A percentile compares a stretch with the other conserved stretches of the same genome.
Evolutionary conservation across 2,888 invertebrate genomes (phyloP).

Genomic region (Strigamia crassipes): DNA sequence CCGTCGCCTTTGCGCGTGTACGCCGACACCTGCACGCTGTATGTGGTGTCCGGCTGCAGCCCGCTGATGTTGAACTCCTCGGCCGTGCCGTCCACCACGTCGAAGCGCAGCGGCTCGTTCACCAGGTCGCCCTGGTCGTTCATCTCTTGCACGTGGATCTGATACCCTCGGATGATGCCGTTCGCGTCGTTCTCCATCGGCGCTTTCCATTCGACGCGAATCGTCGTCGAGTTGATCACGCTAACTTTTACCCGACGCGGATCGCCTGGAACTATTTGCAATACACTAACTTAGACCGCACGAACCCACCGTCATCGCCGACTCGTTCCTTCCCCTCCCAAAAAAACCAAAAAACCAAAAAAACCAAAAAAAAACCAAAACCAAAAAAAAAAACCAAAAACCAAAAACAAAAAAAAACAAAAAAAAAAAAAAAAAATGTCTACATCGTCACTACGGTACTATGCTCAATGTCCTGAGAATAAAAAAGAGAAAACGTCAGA

Average conservation of each 20-base stretch:
- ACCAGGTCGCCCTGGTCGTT: slow-evolving; percentile 79
- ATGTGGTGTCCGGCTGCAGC: slow-evolving; percentile 92
- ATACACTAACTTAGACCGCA: no score
- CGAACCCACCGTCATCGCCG: no score
- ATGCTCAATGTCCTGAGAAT: no score
- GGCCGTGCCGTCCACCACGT: slow-evolving; percentile 78
- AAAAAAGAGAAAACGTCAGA: no score
- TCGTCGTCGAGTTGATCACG: slow-evolving; percentile 92
- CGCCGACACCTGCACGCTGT: slow-evolving; percentile 87
- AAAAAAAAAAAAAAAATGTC: not conserved
- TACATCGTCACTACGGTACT: not conserved
- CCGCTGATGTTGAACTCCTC: slow-evolving; percentile 80
- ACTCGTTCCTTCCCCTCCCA: no score
- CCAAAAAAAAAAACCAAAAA: not conserved
- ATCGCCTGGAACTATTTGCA: slow-evolving; percentile 93
- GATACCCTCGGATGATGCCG: slow-evolving; percentile 95
- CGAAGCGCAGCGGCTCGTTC: slow-evolving; percentile 84
- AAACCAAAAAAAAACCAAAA: no score
- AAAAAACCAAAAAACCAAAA: no score
- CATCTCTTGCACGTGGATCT: slow-evolving; percentile 91
- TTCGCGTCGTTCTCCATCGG: slow-evolving; percentile 89
- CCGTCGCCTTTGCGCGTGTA: slow-evolving; percentile 97
- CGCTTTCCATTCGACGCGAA: slow-evolving; percentile 92
- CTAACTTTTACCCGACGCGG: slow-evolving; percentile 89
- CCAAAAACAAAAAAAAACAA: not conserved